These are phyloP conservation scores for Bettongia penicillata DNA, from an alignment of 2,113 vertebrate genomes.

Conservation along the genomic window DNA sequence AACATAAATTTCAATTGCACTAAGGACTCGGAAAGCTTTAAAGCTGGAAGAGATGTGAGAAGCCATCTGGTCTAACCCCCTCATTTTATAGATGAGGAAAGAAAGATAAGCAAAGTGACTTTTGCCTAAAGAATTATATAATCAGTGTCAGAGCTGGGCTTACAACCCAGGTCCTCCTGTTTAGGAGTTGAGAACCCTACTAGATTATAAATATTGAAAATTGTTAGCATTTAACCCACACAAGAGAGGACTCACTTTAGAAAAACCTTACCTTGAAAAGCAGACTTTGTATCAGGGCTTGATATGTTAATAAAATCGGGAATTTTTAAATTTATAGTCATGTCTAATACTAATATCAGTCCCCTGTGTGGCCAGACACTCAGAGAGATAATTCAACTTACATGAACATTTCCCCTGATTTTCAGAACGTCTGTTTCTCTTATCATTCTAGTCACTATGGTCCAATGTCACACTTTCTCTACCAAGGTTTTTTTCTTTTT, in stretches of 20 bases:
- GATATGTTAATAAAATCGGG: not conserved
- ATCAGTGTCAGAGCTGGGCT: not conserved
- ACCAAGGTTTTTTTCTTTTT: slow-evolving; percentile 70
- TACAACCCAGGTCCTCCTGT: not conserved
- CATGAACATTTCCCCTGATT: slow-evolving; percentile 79
- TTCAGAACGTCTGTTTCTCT: slow-evolving; percentile 68
- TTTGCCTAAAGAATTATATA: not conserved
- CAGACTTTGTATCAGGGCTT: not conserved
- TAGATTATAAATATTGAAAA: not conserved
- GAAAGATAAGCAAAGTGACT: not conserved
- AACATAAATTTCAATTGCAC: not conserved
- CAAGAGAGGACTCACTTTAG: not conserved
- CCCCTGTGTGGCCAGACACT: not conserved
- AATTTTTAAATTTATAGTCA: slow-evolving; percentile 16
- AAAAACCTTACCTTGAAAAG: not conserved
- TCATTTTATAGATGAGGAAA: not conserved
- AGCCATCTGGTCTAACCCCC: not conserved
- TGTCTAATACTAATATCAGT: not conserved
- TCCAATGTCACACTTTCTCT: slow-evolving; percentile 58
- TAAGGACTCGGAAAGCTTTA: not conserved
- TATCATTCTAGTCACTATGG: slow-evolving; percentile 72
- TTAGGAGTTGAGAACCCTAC: not conserved
- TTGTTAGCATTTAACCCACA: not conserved
- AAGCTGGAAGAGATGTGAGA: not conserved
- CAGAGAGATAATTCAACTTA: slow-evolving; percentile 22